Evolutionary conservation across 2,888 invertebrate genomes (phyloP), one percentile per base, ranked within the genome.

Genomic region (Buathra laborator): DNA sequence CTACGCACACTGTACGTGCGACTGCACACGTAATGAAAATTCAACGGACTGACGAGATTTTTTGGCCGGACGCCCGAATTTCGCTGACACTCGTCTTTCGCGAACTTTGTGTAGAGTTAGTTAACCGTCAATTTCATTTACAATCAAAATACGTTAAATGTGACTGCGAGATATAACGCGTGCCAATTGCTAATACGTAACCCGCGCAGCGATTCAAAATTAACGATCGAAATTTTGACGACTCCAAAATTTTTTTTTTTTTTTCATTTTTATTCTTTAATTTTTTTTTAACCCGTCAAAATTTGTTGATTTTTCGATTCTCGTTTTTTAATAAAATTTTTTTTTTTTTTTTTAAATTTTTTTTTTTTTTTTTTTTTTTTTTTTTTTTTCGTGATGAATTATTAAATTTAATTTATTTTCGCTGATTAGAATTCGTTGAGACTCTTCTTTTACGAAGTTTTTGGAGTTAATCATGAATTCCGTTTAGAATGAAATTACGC

Each of bases 1-100:
- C 64, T 32, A 51, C 74, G 16, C 12, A 4, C 43, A 4, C 3
- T 24, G 43, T 46, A 74, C 80, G 76, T 67, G 75, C 53, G 37
- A 56, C 7, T 10, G 59, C 53, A 68, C 37, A 76, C 84, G 72
- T 53, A 68, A 81, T 68, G 68, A 77, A 62, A 81, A 74, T 81
- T 24, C 46, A 51, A 68, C 76, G 77, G 32, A 16, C 16, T 37
- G 53, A 46, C 24, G 64, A 80, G 75, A 84, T 77, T 68, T 81
- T 81, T 76, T 56, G 84, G 84, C 77, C 12, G 10, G 0, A 29
- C 3, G 67, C 77, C 84, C 43, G 44, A 72, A 19, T 56, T 56
- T 51, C 29, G 59, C 76, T 10, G 16, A 48, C 48, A 32, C 10
- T 14, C 37, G 12, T 64, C 37, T 71, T 43, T 37, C 56, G 24